Evolutionary conservation across 2,888 invertebrate genomes (phyloP).

Genomic region (Phortica magna): DNA sequence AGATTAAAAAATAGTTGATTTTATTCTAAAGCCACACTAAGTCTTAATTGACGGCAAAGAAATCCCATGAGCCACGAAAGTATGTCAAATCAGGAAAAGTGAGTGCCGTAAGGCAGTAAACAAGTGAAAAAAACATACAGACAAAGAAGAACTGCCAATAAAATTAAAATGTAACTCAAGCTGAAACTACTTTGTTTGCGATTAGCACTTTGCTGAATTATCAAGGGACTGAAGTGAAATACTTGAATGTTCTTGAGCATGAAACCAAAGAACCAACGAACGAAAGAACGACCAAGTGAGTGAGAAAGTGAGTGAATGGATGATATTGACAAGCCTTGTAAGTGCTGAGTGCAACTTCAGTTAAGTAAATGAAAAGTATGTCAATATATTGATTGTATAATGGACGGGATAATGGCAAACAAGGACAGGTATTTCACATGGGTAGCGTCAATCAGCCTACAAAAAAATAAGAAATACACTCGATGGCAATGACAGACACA

Average conservation of each 20-base stretch:
- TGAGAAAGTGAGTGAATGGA: not conserved
- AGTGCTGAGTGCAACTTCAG: slow-evolving; percentile 15
- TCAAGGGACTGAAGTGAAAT: slow-evolving; percentile 6
- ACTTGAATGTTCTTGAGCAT: not conserved
- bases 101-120: slow-evolving; percentile 37
- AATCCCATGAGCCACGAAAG: slow-evolving; percentile 57
- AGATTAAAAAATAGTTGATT: not conserved
- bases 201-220: slow-evolving; percentile 68
- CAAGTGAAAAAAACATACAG: slow-evolving; percentile 41
- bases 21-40: not conserved
- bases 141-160: slow-evolving; percentile 53
- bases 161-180: slow-evolving; percentile 69
- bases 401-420: slow-evolving; percentile 70
- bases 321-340: slow-evolving; percentile 19
- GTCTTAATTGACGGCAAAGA: slow-evolving; percentile 55
- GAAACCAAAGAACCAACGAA: not conserved
- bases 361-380: slow-evolving; percentile 63
- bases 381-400: slow-evolving; percentile 72
- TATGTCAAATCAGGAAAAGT: slow-evolving; percentile 49
- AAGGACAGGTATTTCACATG: slow-evolving; percentile 65
- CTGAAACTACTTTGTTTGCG: slow-evolving; percentile 70
- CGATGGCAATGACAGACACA: slow-evolving; percentile 38
- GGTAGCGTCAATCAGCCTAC: not conserved
- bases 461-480: not conserved
- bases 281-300: not conserved